Evolutionary conservation across 2,888 invertebrate genomes (phyloP), one percentile per base, ranked within the genome.

Genomic region (Aphodius granarius): DNA sequence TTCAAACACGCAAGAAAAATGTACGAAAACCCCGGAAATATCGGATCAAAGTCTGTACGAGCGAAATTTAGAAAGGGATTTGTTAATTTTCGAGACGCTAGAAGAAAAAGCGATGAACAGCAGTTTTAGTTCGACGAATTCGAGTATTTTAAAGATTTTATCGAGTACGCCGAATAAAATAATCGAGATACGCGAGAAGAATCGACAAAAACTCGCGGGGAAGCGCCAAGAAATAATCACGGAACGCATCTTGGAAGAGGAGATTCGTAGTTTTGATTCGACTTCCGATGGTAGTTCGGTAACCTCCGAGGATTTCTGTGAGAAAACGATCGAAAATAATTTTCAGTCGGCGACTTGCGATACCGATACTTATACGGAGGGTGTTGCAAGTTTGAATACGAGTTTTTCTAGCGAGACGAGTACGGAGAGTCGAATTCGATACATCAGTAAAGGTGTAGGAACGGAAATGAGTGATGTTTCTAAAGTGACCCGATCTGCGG

Each of bases 31-130:
- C 0, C 9, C 19, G 5, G 63, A 70, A 19, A 63, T 43, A 17
- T 70, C 66, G 5, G 77, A 78, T n/a, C 81, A 80, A 71, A 78
- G 77, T 9, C 73, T 80, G 22, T 80, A 82, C 66, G 81, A 82
- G 70, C 80, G 78, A 73, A 79, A 78, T 9, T 74, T 84, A 17
- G 85, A 86, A 75, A 91, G 91, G 43, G 94, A 94, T 83, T 89
- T 95, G 78, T 90, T 91, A 77, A 90, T 94, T 83, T 96, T 96
- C 86, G 95, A 96, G 83, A 84, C 93, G 5, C 86, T 96, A 62
- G 95, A 96, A 86, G 91, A 92, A 81, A 93, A 93, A 85, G 93
- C 93, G 82, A 92, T 93, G 4, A 89, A 91, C 70, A 93, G 93
- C 19, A 94, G 93, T 83, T 94, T 95, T 80, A 91, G 91, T 83